Conservation (phyloP, 2,797 vertebrate genomes). For the Naso thynnoides region DNA sequence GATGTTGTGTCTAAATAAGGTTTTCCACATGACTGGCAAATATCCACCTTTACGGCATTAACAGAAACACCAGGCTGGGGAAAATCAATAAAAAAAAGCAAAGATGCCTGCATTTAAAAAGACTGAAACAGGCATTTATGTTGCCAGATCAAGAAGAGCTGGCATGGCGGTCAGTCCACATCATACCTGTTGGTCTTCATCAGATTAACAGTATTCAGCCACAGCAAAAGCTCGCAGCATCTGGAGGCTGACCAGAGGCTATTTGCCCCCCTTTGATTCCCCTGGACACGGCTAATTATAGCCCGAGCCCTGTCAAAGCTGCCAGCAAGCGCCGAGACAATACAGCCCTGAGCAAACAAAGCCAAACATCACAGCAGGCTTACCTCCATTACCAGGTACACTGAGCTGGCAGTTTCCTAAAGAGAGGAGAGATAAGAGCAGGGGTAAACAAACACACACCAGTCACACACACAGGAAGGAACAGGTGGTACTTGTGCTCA, state of each 20-base stretch:
- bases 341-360: slow-evolving; percentile 65
- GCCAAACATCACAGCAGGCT: slow-evolving; percentile 69
- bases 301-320: slow-evolving; percentile 41
- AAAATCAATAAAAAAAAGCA: neutral
- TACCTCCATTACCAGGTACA: slow-evolving; percentile 99
- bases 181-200: neutral
- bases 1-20: no score
- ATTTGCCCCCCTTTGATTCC: slow-evolving; percentile 37
- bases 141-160: neutral
- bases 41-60: neutral
- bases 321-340: slow-evolving; percentile 59
- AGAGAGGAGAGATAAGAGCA: slow-evolving; percentile 52
- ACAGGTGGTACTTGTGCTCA: slow-evolving; percentile 38
- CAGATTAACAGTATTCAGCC: neutral
- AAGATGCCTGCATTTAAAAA: neutral
- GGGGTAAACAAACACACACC: slow-evolving; percentile 61
- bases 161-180: neutral
- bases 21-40: no score
- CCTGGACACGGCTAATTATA: slow-evolving; percentile 69
- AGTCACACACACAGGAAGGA: slow-evolving; percentile 50
- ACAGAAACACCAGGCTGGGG: neutral
- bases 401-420: slow-evolving; percentile 96
- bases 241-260: slow-evolving; percentile 18
- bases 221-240: slow-evolving; percentile 11
- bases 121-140: neutral